Evolutionary conservation across 1,140 invertebrate genomes (phyloP).

Genomic region (Trachymyrmex cornetzi): DNA sequence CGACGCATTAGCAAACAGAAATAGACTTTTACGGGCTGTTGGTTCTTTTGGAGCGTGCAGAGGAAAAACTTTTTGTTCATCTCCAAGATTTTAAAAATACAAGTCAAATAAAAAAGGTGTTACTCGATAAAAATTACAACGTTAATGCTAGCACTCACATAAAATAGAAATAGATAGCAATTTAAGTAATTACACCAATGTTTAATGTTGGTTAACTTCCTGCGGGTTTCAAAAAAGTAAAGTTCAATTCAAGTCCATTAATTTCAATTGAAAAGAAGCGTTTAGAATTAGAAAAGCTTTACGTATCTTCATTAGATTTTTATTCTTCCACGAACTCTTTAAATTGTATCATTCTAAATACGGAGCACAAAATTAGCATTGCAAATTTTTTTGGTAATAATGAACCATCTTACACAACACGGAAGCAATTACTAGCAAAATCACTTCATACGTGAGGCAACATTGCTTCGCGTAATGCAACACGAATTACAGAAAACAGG

Average conservation of each 20-base stretch:
- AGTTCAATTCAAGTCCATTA: slow-evolving; percentile 1
- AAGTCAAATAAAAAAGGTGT: not conserved
- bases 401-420: too few relatives aligned
- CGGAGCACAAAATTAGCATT: not conserved
- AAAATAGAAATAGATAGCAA: not conserved
- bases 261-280: not conserved
- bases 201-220: not conserved
- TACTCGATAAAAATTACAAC: not conserved
- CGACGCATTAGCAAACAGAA: slow-evolving; percentile 51
- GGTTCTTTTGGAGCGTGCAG: not conserved
- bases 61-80: not conserved
- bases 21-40: slow-evolving; percentile 54
- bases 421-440: slow-evolving; percentile 11
- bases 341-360: not conserved
- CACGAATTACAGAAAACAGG: slow-evolving; percentile 34
- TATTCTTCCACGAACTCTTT: not conserved
- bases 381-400: not conserved
- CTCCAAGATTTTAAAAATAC: slow-evolving; percentile 9
- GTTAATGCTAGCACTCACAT: slow-evolving; percentile 6
- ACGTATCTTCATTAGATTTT: not conserved
- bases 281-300: not conserved
- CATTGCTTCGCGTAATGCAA: slow-evolving; percentile 31
- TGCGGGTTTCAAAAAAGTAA: slow-evolving; percentile 31
- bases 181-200: slow-evolving; percentile 17
- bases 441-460: not conserved